phyloP scores from a whole-genome alignment of 2,113 vertebrate species.

The Chionis minor region DNA sequence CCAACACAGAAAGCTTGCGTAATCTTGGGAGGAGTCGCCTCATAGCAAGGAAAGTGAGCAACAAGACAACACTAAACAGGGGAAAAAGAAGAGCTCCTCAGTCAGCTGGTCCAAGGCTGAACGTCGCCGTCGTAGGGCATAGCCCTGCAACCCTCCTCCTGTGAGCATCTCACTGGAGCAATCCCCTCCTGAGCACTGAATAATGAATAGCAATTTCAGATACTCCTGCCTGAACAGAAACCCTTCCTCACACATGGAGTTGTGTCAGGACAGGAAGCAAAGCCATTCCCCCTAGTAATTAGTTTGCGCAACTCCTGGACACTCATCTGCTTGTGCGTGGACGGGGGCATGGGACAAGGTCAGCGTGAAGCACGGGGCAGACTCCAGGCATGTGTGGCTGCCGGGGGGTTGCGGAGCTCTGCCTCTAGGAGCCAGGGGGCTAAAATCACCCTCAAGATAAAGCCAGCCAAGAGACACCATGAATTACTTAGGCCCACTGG shows the following conservation, averaged over 20 bases:
- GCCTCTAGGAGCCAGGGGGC: background rate
- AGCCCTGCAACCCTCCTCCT: background rate
- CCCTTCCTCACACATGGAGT: background rate
- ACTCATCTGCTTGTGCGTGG: background rate
- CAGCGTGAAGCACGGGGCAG: background rate
- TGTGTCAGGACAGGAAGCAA: background rate
- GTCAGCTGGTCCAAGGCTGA: background rate
- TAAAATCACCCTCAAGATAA: background rate
- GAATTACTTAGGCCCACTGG: background rate
- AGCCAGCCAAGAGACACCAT: background rate
- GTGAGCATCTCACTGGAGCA: background rate
- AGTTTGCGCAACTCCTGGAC: background rate
- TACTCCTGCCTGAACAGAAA: background rate
- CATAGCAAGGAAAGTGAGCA: background rate
- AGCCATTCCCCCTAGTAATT: background rate
- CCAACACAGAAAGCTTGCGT: background rate
- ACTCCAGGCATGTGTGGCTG: background rate
- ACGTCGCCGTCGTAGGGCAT: rapidly evolving
- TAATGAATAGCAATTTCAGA: background rate
- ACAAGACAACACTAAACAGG: background rate
- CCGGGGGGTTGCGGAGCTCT: background rate
- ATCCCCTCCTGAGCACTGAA: background rate
- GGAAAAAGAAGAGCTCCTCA: background rate
- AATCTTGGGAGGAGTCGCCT: background rate
- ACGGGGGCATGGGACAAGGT: background rate